phyloP scores from a whole-genome alignment of 2,888 invertebrate genomes.

The Tenthredo scrophulariae region DNA sequence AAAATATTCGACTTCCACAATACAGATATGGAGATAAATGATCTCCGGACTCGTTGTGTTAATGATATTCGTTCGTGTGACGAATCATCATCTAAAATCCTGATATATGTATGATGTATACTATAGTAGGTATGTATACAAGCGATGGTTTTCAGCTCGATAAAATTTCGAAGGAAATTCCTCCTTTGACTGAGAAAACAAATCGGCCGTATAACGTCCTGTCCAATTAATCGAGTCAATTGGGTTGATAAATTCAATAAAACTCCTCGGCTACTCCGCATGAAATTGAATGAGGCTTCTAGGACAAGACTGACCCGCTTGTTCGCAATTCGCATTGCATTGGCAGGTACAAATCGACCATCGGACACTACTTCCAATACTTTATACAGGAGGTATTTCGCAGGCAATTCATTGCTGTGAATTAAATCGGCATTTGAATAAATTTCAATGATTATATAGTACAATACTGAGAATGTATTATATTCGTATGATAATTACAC shows the following conservation, averaged over 20 bases:
- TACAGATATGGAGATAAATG: neutral
- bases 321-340: neutral
- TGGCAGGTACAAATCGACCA: neutral
- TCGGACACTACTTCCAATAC: neutral
- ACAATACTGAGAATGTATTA: neutral
- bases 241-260: conserved; percentile 35
- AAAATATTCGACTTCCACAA: neutral
- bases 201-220: conserved; percentile 17
- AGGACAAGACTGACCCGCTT: neutral
- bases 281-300: conserved; percentile 24
- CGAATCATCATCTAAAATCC: neutral
- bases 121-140: too few relatives aligned
- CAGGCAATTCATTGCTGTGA: neutral
- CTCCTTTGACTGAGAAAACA: neutral
- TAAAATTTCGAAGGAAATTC: neutral
- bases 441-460: neutral
- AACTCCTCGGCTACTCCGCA: conserved; percentile 20
- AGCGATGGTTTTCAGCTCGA: neutral
- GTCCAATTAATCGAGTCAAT: conserved; percentile 48
- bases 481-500: neutral
- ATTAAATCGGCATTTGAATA: neutral
- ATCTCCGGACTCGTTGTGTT: neutral
- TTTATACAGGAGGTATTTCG: neutral
- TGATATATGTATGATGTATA: too few relatives aligned
- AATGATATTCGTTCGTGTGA: neutral